Conservation (phyloP, 2,113 vertebrate genomes). For the Corvus cornix region DNA sequence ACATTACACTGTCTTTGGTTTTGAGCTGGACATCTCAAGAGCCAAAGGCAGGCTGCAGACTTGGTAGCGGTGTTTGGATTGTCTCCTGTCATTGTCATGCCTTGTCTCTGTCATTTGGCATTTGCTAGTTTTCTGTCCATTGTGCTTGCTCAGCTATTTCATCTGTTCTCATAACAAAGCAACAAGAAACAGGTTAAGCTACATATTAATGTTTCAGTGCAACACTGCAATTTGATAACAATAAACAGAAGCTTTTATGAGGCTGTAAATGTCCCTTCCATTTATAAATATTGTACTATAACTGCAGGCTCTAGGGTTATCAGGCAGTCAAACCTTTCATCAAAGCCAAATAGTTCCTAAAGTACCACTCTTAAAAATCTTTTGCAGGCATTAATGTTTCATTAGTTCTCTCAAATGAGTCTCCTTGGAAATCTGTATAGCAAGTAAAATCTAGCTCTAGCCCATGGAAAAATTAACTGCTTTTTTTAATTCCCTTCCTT, state of each 20-base stretch:
- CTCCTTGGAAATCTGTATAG: conserved; percentile 33
- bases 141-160: neutral
- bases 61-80: neutral
- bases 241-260: conserved; percentile 64
- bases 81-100: neutral
- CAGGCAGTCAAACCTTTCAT: conserved; percentile 58
- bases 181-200: conserved; percentile 37
- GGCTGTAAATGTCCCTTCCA: conserved; percentile 58
- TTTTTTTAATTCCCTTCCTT: conserved; percentile 42
- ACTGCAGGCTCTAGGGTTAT: conserved; percentile 59
- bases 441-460: conserved; percentile 16
- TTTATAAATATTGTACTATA: conserved; percentile 68
- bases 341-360: conserved; percentile 65
- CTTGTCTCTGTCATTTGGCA: neutral
- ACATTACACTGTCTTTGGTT: neutral
- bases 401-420: conserved; percentile 48
- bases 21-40: neutral
- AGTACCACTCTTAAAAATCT: conserved; percentile 58
- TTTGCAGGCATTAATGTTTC: conserved; percentile 64
- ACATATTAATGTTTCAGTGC: conserved; percentile 52
- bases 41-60: neutral
- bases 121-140: neutral
- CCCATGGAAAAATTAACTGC: conserved; percentile 20
- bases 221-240: conserved; percentile 55
- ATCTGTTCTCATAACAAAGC: neutral